Evolutionary conservation across 2,113 vertebrate species (phyloP), one percentile per base, ranked within the genome.

Genomic region (Oophaga pumilio): DNA sequence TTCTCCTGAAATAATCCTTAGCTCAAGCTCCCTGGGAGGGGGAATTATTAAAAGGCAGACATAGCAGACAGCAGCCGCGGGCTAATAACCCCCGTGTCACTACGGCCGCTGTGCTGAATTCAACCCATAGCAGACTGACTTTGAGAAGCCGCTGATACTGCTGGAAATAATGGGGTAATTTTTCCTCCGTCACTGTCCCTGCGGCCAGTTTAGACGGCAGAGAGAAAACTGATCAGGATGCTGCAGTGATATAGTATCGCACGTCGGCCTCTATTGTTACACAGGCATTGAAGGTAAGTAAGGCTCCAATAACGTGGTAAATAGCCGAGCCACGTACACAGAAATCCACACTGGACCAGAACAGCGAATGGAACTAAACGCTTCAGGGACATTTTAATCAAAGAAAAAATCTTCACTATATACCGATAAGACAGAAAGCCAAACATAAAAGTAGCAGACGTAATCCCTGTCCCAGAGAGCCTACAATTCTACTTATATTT

Each of bases 41-140:
- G 86, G 78, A 87, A 66, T 82, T 88, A 88, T 88, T 88, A 88
- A 88, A 76, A 88, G 86, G 76, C 86, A 88, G 86, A 81, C 85
- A 80, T 81, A 71, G 76, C 85, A 86, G 85, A 74, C 77, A 87
- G 86, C 78, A 78, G 76, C 85, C 76, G 76, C 85, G 50, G 86
- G 86, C 86, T 87, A 82, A 87, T 87, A 82, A 87, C 86, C 86
- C 79, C 71, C 24, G 50, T 87, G 86, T 87, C 86, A 87, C 86
- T 62, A 50, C 43, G 33, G 68, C 86, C 79, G 79, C 86, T 87
- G 86, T 64, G 78, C 86, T 74, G 68, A 76, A 82, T 82, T 87
- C 86, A 87, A 62, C 78, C 79, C 64, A 57, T 62, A 87, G 53
- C 68, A 76, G 56, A 87, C 56, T 87, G 86, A 82, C 79, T 87